phyloP scores from a whole-genome alignment of 2,888 invertebrate genomes.

The Parthenolecanium corni region DNA sequence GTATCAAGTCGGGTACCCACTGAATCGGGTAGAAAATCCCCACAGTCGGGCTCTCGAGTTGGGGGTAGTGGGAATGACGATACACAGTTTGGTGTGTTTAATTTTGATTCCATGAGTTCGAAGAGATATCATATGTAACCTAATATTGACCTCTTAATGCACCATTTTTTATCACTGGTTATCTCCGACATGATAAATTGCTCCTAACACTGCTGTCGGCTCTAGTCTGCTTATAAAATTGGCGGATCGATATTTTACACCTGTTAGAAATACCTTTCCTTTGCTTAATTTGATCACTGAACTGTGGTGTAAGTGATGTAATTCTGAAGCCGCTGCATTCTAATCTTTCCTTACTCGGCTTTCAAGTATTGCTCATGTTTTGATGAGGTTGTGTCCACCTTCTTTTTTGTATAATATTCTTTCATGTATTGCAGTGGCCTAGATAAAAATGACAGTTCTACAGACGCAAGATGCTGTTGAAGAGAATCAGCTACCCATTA shows the following conservation, averaged over 20 bases:
- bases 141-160: not conserved
- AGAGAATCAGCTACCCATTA: slow-evolving; percentile 41
- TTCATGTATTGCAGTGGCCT: slow-evolving; percentile 1
- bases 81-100: too few species aligned
- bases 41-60: too few species aligned
- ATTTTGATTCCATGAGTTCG: slow-evolving; percentile 25
- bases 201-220: not conserved
- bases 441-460: slow-evolving; percentile 44
- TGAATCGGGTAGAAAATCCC: too few species aligned
- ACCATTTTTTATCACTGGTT: not conserved
- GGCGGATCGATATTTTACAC: not conserved
- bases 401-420: too few species aligned
- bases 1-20: too few species aligned
- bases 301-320: too few species aligned
- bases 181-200: not conserved
- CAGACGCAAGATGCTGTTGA: slow-evolving; percentile 42
- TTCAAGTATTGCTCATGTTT: too few species aligned
- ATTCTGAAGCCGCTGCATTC: too few species aligned
- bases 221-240: not conserved
- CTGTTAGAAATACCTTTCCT: not conserved
- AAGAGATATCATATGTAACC: slow-evolving; percentile 14
- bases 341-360: too few species aligned
- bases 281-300: not conserved
- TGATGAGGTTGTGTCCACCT: too few species aligned
- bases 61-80: too few species aligned